phyloP scores from a whole-genome alignment of 2,113 vertebrate genomes.

The Scolopax mira region DNA sequence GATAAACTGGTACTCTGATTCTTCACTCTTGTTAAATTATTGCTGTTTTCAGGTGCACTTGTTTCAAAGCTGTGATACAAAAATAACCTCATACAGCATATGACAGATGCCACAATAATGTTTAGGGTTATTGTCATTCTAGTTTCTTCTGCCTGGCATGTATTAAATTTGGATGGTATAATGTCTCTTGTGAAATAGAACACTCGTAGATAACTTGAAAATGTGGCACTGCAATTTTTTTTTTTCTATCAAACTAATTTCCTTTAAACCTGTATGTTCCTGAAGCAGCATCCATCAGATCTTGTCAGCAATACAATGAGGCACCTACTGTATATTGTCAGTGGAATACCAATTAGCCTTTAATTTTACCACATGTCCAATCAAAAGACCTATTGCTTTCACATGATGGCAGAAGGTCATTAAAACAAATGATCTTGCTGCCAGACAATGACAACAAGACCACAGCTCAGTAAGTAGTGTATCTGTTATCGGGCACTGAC shows the following conservation, averaged over 20 bases:
- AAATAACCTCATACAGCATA: neutral
- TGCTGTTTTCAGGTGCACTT: neutral
- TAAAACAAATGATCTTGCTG: constrained; percentile 57
- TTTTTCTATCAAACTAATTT: constrained; percentile 43
- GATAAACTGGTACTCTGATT: neutral
- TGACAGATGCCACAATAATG: neutral
- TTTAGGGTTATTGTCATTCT: neutral
- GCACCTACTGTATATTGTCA: constrained; percentile 42
- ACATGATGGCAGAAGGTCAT: constrained; percentile 63
- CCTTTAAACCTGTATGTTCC: constrained; percentile 10
- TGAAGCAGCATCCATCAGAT: constrained; percentile 46
- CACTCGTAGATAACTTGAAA: constrained; percentile 13
- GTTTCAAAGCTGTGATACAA: neutral
- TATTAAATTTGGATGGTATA: constrained; percentile 16
- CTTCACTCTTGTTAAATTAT: neutral
- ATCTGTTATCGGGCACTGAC: constrained; percentile 21
- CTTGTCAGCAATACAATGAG: constrained; percentile 51
- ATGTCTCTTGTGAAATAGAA: constrained; percentile 29
- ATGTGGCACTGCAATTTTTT: neutral
- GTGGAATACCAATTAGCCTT: constrained; percentile 62
- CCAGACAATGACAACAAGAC: constrained; percentile 50
- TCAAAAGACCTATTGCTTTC: constrained; percentile 58
- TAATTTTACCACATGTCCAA: constrained; percentile 46
- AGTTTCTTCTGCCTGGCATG: neutral
- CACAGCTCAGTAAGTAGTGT: constrained; percentile 11